Evolutionary conservation across 2,888 invertebrate species (phyloP), one percentile per base, ranked within the genome.

Genomic region (Gari tellinella): DNA sequence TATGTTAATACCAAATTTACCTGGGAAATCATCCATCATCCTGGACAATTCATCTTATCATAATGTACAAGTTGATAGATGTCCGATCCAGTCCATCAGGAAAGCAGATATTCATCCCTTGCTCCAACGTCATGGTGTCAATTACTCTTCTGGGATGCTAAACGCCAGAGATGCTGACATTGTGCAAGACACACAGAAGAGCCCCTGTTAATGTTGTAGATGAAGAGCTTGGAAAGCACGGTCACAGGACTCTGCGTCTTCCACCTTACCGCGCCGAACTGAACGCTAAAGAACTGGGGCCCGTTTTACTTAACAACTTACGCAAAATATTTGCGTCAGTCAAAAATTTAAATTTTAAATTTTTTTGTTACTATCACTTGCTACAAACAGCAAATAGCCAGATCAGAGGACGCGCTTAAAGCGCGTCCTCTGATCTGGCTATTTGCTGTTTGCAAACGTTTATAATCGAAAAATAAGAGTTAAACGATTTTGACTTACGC

Each of bases 221-320:
- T 15, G 15, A 37, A 25, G 3, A 38, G 1, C 48, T 64, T 23
- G 17, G 19, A 5, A 15, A 19, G 12, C 48, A 64, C 43, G 56
- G 64, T 14, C 55, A 64, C 48, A 7, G 17, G 17, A 23, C 23
- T 12, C 17, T 56, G 14, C 21, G 56, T 3, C 46, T 56, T 8
- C 56, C 38, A 12, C 56, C 56, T 7, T 38, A 64, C 48, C 37
- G 41, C n/a, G 60, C 61, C 15, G 57, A 61, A 14, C 23, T 64
- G 5, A 64, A 64, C 21, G 45, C 64, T n/a, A 64, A 48, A 17
- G 56, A 56, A 21, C 21, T 64, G n/a, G n/a, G n/a, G n/a, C n/a
- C n/a, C n/a, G n/a, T n/a, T n/a, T n/a, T n/a, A n/a, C n/a, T n/a
- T n/a, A n/a, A n/a, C n/a, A n/a, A n/a, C n/a, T n/a, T n/a, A n/a